phyloP scores from a whole-genome alignment of 2,113 vertebrate species.

The Cacatua alba region DNA sequence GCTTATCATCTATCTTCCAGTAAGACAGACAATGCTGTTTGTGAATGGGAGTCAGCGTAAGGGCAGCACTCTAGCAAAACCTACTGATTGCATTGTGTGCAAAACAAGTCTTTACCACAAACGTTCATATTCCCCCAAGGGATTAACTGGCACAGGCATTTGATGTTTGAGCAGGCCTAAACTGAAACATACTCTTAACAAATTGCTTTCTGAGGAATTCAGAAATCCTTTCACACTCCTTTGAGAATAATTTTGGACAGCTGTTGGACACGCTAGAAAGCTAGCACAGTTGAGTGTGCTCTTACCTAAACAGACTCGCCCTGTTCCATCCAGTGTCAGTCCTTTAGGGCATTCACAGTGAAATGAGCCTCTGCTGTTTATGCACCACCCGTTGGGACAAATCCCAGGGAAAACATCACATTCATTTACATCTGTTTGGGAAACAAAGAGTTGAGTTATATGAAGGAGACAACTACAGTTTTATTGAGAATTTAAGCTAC shows the following conservation, averaged over 20 bases:
- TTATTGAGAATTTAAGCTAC: neutral
- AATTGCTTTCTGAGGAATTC: neutral
- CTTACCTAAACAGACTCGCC: conserved; percentile 79
- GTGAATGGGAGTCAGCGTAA: neutral
- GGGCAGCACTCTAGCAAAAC: neutral
- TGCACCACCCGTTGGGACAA: conserved; percentile 76
- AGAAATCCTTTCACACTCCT: neutral
- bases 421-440: conserved; percentile 78
- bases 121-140: neutral
- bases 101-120: neutral
- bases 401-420: conserved; percentile 80
- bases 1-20: neutral
- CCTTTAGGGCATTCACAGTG: conserved; percentile 78
- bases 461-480: neutral
- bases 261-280: neutral
- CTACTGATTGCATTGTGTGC: accelerated
- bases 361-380: conserved; percentile 81
- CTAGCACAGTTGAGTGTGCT: neutral
- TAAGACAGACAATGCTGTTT: neutral
- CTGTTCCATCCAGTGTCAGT: conserved; percentile 75
- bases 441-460: neutral
- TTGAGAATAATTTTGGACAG: neutral
- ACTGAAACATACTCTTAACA: neutral
- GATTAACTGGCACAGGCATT: neutral
- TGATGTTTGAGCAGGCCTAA: neutral